phyloP scores from a whole-genome alignment of 2,797 vertebrate genomes.

The Paedocypris micromegethes region DNA sequence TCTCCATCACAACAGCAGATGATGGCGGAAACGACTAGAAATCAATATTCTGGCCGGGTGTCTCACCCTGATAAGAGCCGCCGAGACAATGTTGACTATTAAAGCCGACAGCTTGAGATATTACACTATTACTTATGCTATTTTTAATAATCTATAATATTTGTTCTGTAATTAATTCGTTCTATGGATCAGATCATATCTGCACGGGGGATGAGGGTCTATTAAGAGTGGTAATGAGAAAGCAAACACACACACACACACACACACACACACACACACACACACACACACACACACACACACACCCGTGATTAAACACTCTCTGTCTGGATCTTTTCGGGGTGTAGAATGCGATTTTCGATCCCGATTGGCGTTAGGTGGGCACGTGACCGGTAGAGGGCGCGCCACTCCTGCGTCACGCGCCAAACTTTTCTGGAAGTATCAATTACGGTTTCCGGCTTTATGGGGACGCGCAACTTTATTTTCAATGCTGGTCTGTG shows the following conservation, averaged over 20 bases:
- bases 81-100: constrained; percentile 99
- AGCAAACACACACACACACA: constrained; percentile 75
- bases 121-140: constrained; percentile 99
- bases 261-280: constrained; percentile 25
- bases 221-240: constrained; percentile 89
- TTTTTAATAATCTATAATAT: constrained; percentile 99
- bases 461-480: no score
- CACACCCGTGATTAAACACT: no score
- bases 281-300: no score
- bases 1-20: constrained; percentile 81
- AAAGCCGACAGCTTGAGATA: constrained; percentile 99
- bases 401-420: no score
- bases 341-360: no score
- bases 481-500: no score
- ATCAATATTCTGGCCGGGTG: constrained; percentile 99
- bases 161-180: constrained; percentile 99
- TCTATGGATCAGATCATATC: constrained; percentile 98
- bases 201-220: constrained; percentile 81
- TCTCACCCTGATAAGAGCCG: constrained; percentile 93
- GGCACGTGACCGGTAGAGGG: no score
- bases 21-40: constrained; percentile 97
- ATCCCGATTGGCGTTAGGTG: no score
- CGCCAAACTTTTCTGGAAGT: no score
- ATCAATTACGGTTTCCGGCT: no score
- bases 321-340: no score